phyloP scores from a whole-genome alignment of 2,888 invertebrate species.

The Plusia festucae region DNA sequence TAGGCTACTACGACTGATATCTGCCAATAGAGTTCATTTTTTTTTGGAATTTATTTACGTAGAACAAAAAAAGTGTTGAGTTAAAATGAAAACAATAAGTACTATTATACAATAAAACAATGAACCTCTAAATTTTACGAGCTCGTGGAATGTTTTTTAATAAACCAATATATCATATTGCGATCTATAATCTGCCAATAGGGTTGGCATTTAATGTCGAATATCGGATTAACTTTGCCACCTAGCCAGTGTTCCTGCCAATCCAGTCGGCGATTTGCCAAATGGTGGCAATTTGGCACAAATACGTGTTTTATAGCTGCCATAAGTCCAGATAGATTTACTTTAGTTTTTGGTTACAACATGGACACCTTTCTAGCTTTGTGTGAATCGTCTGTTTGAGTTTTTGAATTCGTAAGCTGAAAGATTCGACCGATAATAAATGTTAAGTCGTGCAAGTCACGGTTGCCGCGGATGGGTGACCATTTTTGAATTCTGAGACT shows the following conservation, averaged over 20 bases:
- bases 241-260: conserved; percentile 21
- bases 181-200: conserved; percentile 7
- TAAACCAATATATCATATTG: conserved; percentile 16
- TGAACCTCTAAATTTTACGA: neutral
- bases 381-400: neutral
- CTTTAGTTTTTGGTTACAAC: conserved; percentile 7
- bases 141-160: neutral
- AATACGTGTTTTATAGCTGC: conserved; percentile 40
- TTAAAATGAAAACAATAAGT: neutral
- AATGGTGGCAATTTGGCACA: conserved; percentile 51
- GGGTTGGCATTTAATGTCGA: conserved; percentile 17
- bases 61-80: neutral
- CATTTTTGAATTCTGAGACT: no score
- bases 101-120: neutral
- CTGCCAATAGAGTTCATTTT: no score
- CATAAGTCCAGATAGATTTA: conserved; percentile 23
- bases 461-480: no score
- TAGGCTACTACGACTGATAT: no score
- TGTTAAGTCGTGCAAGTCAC: no score
- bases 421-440: no score
- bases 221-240: conserved; percentile 38
- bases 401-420: no score
- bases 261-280: conserved; percentile 47
- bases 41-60: no score
- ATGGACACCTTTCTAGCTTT: neutral